Evolutionary conservation across 2,888 invertebrate species (phyloP), one percentile per base, ranked within the genome.

Genomic region (Campoplex capitator): DNA sequence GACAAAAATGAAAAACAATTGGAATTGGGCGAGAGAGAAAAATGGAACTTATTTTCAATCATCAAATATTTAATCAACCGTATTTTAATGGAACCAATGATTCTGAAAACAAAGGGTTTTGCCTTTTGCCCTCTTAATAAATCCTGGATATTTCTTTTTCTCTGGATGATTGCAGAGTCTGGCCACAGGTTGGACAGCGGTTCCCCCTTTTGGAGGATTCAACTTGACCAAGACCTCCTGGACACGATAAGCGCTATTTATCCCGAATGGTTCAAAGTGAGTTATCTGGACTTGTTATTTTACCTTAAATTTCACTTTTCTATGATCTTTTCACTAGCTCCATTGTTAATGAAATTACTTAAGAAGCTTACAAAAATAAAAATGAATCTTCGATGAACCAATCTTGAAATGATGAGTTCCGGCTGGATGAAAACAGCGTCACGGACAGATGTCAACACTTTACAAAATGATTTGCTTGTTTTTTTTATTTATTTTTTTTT

Each of bases 181-280:
- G 96, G 97, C 95, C 96, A 96, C 95, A 96, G 95, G 95, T 95
- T 96, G 95, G 95, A 94, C 95, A 96, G 96, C 95, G 96, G 96
- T 95, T 97, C 97, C 95, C 97, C 96, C 94, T 97, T 97, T 96
- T 98, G 98, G 98, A 97, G 97, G 95, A 97, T 98, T 95, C 97
- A 98, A 95, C 96, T 98, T 95, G 98, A 98, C 96, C 97, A 97
- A 96, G 98, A 98, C 96, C 96, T 98, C 93, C 97, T 98, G 95
- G 97, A 98, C 95, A 98, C 98, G 94, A 97, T 98, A 94, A 97
- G 97, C 95, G 97, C 97, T 93, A 98, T 98, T 95, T 98, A 98
- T 95, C 98, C 98, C 92, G 98, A 97, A 97, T 98, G 98, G 98
- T 98, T 98, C 96, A 97, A 97, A 95, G 95, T 95, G 89, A 92